phyloP scores from a whole-genome alignment of 2,797 vertebrate genomes.

The Lindbergichthys nudifrons region DNA sequence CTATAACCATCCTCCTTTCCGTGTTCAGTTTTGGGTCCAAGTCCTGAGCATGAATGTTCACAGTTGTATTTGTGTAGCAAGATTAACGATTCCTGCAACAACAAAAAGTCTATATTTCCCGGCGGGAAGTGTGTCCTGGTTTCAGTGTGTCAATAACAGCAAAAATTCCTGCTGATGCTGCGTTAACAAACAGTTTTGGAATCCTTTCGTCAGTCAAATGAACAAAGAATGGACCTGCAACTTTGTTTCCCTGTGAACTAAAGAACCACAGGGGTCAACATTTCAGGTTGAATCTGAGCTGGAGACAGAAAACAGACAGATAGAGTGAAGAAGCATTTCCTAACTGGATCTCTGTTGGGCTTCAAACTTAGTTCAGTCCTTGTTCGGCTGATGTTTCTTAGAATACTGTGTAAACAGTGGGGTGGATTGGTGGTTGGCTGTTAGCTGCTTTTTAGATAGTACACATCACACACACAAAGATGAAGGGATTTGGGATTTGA shows the following conservation, averaged over 20 bases:
- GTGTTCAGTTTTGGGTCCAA: neutral
- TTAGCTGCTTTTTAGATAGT: slow-evolving; percentile 50
- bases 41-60: neutral
- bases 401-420: slow-evolving; percentile 43
- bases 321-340: slow-evolving; percentile 32
- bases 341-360: slow-evolving; percentile 61
- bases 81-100: slow-evolving; percentile 31
- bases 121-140: slow-evolving; percentile 12
- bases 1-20: slow-evolving; percentile 7
- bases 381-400: slow-evolving; percentile 50
- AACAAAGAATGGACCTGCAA: slow-evolving; percentile 2
- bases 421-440: slow-evolving; percentile 35
- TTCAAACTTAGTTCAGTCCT: slow-evolving; percentile 58
- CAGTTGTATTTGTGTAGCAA: neutral
- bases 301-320: slow-evolving; percentile 25
- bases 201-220: slow-evolving; percentile 15
- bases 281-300: slow-evolving; percentile 39
- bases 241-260: slow-evolving; percentile 34
- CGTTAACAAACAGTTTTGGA: slow-evolving; percentile 6
- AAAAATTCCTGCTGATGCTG: slow-evolving; percentile 25
- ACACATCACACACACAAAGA: slow-evolving; percentile 46
- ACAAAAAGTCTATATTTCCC: neutral
- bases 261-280: slow-evolving; percentile 45
- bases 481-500: slow-evolving; percentile 56
- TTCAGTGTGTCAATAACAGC: slow-evolving; percentile 30